Percentiles rank a stretch among this genome's conserved stretches.
Evolutionary conservation across 2,797 vertebrate species (phyloP).

Genomic region (Brachyrhaphis roseni): DNA sequence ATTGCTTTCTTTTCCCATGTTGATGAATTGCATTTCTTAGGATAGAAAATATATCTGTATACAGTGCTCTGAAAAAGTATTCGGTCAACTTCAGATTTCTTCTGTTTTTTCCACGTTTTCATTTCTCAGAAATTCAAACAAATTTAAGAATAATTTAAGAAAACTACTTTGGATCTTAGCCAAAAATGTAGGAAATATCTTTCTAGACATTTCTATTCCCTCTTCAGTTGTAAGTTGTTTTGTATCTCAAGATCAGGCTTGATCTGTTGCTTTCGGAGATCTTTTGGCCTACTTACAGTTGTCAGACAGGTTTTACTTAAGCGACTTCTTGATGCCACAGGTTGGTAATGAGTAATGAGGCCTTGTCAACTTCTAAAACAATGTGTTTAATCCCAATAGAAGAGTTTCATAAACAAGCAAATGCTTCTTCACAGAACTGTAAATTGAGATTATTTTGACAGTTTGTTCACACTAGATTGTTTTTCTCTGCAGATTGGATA

Average conservation of each 20-base stretch:
- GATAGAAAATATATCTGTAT: neutral
- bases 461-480: constrained; percentile 3
- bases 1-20: neutral
- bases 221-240: neutral
- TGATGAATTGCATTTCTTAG: neutral
- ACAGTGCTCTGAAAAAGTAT: neutral
- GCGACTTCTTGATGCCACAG: neutral
- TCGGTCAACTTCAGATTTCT: neutral
- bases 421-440: neutral
- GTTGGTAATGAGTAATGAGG: neutral
- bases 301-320: neutral
- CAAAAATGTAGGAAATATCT: neutral
- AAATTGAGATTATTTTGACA: neutral
- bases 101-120: neutral
- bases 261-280: neutral
- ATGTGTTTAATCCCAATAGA: neutral
- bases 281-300: neutral
- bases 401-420: neutral
- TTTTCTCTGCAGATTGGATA: constrained; percentile 86
- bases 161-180: neutral
- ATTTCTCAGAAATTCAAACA: neutral
- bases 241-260: neutral
- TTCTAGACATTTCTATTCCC: neutral
- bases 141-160: neutral
- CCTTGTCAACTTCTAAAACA: neutral